Conservation (phyloP, 2,888 invertebrate species). For the Mactromeris polynyma region DNA sequence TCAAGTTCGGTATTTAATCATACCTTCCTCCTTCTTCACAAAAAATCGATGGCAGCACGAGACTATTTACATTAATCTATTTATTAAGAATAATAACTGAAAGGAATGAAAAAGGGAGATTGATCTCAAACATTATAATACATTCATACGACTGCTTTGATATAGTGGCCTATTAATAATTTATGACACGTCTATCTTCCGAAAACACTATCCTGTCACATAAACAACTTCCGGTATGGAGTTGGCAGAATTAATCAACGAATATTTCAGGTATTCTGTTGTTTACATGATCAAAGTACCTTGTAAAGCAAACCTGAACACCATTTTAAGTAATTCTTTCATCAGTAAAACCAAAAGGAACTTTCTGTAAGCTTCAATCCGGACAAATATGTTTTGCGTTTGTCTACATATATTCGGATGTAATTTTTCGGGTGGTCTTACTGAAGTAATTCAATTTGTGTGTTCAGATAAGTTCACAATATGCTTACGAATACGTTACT, state of each 20-base stretch:
- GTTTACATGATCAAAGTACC: not conserved
- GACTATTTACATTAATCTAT: no score
- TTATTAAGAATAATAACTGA: not conserved
- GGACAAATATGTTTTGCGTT: not conserved
- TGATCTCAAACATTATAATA: not conserved
- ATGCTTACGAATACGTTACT: no score
- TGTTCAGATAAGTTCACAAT: no score
- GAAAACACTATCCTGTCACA: slow-evolving; percentile 29
- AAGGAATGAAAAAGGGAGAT: not conserved
- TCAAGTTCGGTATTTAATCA: no score
- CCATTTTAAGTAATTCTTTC: not conserved
- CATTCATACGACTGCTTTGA: not conserved
- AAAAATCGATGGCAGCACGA: no score
- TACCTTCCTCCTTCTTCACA: no score
- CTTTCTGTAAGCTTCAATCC: not conserved
- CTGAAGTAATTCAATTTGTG: no score
- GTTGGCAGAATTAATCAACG: slow-evolving; percentile 60
- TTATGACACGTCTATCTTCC: slow-evolving; percentile 23
- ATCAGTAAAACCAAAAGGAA: not conserved
- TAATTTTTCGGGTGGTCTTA: not conserved
- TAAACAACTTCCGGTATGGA: slow-evolving; percentile 62
- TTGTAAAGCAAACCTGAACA: not conserved
- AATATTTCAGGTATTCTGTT: slow-evolving; percentile 68
- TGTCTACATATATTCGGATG: not conserved
- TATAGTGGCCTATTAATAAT: not conserved